These are phyloP conservation scores for Odontomachus brunneus DNA, from an alignment of 1,140 invertebrate genomes.

Conservation along the genomic window DNA sequence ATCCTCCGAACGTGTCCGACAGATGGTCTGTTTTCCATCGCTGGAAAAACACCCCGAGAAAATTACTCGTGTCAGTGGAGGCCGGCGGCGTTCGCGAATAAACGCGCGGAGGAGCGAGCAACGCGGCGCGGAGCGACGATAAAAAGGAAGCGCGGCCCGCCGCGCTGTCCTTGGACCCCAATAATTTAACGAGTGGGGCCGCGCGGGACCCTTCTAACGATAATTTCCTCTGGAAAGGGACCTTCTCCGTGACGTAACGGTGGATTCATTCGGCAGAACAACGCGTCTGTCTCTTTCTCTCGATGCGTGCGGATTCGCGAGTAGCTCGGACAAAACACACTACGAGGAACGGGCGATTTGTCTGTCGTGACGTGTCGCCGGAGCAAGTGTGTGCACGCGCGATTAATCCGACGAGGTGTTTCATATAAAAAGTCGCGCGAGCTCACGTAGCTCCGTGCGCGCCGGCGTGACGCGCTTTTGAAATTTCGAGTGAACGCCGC, in stretches of 20 bases:
- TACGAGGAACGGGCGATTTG: too few species aligned
- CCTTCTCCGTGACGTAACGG: constrained; percentile 32
- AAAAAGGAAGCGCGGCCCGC: constrained; percentile 35
- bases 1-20: neutral
- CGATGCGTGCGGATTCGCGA: too few species aligned
- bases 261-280: constrained; percentile 5
- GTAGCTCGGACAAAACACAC: neutral
- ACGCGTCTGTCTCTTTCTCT: neutral
- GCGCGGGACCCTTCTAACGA: constrained; percentile 31
- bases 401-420: constrained; percentile 1
- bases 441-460: too few species aligned
- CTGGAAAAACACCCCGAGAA: neutral
- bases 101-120: neutral
- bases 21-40: neutral
- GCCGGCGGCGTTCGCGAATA: too few species aligned
- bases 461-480: neutral
- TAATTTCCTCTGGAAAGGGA: constrained; percentile 54
- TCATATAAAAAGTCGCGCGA: neutral
- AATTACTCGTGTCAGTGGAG: too few species aligned
- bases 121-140: constrained; percentile 22
- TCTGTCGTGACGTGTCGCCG: neutral
- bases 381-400: neutral
- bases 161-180: constrained; percentile 47
- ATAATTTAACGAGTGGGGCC: constrained; percentile 55
- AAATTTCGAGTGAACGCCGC: neutral